These are phyloP conservation scores for Leucoraja ocellata DNA, from an alignment of 2,797 vertebrate genomes.

Conservation along the genomic window DNA sequence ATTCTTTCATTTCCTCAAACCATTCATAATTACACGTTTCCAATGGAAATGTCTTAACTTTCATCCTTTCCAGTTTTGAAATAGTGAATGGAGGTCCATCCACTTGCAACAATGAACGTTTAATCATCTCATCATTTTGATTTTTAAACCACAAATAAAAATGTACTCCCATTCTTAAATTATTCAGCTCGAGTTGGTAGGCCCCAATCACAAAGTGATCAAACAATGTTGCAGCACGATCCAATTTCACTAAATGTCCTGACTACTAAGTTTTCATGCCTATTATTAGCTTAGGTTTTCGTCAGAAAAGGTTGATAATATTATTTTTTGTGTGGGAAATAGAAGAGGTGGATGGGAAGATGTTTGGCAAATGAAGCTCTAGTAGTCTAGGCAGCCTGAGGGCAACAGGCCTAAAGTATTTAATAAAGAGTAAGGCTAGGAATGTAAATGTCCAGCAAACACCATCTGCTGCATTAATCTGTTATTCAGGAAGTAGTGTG, in stretches of 20 bases:
- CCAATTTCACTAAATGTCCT: not conserved
- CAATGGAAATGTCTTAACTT: not conserved
- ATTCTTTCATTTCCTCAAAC: not conserved
- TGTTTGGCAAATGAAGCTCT: not conserved
- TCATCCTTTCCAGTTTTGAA: not conserved
- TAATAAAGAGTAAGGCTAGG: not conserved
- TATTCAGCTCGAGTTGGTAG: not conserved
- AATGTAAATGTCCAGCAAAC: not conserved
- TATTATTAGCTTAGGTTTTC: not conserved
- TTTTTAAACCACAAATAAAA: too few relatives aligned
- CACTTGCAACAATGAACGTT: too few relatives aligned
- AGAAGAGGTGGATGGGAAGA: not conserved
- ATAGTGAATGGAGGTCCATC: not conserved
- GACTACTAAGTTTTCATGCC: not conserved
- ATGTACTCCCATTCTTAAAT: too few relatives aligned
- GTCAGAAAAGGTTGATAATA: not conserved
- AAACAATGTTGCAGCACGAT: not conserved
- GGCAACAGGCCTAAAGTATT: not conserved
- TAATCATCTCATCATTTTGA: too few relatives aligned
- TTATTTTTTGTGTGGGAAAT: not conserved
- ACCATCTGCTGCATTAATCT: too few relatives aligned
- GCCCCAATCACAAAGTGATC: too few relatives aligned
- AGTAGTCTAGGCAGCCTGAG: not conserved
- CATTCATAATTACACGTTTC: not conserved
- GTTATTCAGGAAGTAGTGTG: not conserved